These are phyloP conservation scores for Darevskia mixta DNA, from an alignment of 2,797 vertebrate genomes.

Conservation along the genomic window DNA sequence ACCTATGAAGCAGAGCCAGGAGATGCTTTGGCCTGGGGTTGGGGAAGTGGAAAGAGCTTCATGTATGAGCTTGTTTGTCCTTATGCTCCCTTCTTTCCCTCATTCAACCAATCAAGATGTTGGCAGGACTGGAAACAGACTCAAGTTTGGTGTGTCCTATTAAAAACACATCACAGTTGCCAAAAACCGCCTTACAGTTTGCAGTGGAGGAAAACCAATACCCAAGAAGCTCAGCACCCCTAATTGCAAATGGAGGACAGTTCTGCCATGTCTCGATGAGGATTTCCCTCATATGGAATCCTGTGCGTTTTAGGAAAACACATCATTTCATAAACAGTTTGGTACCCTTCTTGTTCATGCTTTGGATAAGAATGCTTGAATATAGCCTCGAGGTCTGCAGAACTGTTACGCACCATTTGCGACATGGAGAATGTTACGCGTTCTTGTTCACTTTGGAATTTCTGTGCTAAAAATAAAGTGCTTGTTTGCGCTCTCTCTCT, in stretches of 20 bases:
- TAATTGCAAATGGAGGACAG: not conserved
- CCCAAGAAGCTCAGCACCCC: not conserved
- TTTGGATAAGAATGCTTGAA: slow-evolving; percentile 4
- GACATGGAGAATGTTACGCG: not conserved
- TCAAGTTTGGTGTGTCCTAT: not conserved
- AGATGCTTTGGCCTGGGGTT: not conserved
- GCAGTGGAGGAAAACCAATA: not conserved
- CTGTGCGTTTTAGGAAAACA: not conserved
- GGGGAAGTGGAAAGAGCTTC: slow-evolving; percentile 8
- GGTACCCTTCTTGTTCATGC: not conserved
- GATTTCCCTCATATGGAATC: not conserved
- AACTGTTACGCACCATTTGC: slow-evolving; percentile 10
- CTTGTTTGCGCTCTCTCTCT: not conserved
- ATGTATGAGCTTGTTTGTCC: not conserved
- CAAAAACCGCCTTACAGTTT: not conserved
- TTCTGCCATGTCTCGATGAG: not conserved
- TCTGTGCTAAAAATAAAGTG: slow-evolving; percentile 8
- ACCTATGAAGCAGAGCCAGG: not conserved
- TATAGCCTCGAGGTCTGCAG: slow-evolving; percentile 8
- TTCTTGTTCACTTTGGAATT: slow-evolving; percentile 6
- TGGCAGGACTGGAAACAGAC: slow-evolving; percentile 6
- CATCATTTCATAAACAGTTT: slow-evolving; percentile 21
- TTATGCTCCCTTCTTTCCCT: slow-evolving; percentile 27
- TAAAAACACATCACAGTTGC: not conserved
- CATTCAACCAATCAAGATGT: slow-evolving; percentile 11